These are phyloP conservation scores for Ochropleura leucogaster DNA, from an alignment of 2,888 invertebrate genomes.

Conservation along the genomic window DNA sequence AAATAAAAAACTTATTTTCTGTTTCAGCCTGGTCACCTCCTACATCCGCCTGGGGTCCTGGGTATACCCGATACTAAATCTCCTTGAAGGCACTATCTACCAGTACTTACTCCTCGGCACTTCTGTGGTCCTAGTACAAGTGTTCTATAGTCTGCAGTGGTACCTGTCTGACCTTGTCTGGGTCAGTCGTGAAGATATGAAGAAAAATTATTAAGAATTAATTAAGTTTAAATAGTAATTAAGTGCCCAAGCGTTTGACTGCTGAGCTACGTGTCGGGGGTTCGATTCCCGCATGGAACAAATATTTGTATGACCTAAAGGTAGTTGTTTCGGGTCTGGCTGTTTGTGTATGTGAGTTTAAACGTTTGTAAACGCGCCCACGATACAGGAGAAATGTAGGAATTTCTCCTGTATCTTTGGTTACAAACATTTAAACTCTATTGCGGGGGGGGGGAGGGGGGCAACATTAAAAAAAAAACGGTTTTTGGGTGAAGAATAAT, in stretches of 20 bases:
- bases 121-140: neutral
- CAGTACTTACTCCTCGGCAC: slow-evolving; percentile 23
- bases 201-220: neutral
- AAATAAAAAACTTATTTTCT: slow-evolving; percentile 1
- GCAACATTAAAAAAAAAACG: neutral
- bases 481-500: neutral
- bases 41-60: slow-evolving; percentile 64
- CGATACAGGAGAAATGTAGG: no score
- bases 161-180: slow-evolving; percentile 21
- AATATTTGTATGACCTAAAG: no score
- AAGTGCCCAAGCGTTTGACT: no score
- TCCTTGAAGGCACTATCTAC: slow-evolving; percentile 36
- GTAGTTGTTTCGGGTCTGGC: no score
- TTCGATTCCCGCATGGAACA: no score
- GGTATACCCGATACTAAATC: slow-evolving; percentile 73
- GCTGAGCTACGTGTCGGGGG: no score
- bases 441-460: no score
- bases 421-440: no score
- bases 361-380: no score
- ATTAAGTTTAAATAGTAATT: no score
- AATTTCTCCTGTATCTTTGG: no score
- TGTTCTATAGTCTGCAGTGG: slow-evolving; percentile 51
- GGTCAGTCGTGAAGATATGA: slow-evolving; percentile 3
- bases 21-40: slow-evolving; percentile 72
- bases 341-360: no score